Conservation (phyloP, 2,797 vertebrate species). For the Merluccius polli region DNA sequence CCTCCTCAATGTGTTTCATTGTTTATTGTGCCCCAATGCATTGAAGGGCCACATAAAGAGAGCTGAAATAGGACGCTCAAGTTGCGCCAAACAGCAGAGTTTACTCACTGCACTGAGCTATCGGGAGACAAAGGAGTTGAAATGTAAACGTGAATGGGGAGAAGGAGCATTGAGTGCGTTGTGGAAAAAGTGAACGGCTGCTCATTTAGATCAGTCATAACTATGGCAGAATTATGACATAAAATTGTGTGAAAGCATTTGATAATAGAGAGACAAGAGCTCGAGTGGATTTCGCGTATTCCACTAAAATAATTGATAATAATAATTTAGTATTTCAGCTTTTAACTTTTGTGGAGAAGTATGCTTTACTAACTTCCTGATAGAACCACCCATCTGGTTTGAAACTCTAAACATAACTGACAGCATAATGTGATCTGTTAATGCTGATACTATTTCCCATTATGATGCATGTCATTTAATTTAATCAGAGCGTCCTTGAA, state of each 20-base stretch:
- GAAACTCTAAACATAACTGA: conserved; percentile 32
- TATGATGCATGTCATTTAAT: conserved; percentile 28
- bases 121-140: conserved; percentile 32
- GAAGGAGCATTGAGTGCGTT: conserved; percentile 24
- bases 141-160: conserved; percentile 16
- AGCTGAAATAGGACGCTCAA: conserved; percentile 54
- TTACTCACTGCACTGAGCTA: conserved; percentile 41
- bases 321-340: not conserved
- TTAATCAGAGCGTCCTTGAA: too few species aligned
- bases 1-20: conserved; percentile 53
- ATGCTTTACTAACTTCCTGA: conserved; percentile 33
- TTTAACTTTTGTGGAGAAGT: conserved; percentile 28
- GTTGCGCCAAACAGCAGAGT: conserved; percentile 44
- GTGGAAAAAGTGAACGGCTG: conserved; percentile 29
- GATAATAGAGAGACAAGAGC: not conserved
- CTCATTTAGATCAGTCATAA: conserved; percentile 33
- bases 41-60: conserved; percentile 27
- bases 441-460: conserved; percentile 32
- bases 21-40: conserved; percentile 54
- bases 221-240: not conserved
- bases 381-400: conserved; percentile 15
- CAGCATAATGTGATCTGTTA: conserved; percentile 19
- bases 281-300: not conserved
- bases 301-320: not conserved
- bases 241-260: not conserved